Evolutionary conservation across 2,888 invertebrate genomes (phyloP), one percentile per base, ranked within the genome.

Genomic region (Ophion costatus): DNA sequence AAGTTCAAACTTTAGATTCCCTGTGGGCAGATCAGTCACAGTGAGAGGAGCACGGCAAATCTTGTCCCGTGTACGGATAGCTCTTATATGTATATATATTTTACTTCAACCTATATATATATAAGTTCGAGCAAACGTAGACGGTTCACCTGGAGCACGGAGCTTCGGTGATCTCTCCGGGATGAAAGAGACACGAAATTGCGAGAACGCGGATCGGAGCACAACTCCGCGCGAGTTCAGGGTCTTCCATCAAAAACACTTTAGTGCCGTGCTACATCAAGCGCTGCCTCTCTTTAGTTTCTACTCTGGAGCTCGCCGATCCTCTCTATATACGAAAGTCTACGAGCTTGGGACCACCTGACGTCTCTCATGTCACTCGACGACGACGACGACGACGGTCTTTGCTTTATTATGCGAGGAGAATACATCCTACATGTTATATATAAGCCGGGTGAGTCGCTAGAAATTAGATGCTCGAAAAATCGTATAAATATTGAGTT

Each of bases 331-430:
- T 51, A 51, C 59, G 56, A 29, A 6, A 4, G 51, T 75, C 29
- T 29, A 20, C 51, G 45, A 64, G n/a, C 64, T 33, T 70, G 83
- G 77, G 75, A 85, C 66, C 86, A 86, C 85, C 86, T 88, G 88
- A 84, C 85, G 86, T 86, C 74, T 82, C 66, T 75, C 80, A 59
- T 76, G 80, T 77, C 79, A 74, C 78, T 61, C n/a, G 51, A 17
- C 51, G 5, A 51, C 51, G 5, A 51, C 51, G 51, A 51, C 22
- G 64, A 78, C 71, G 77, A 74, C 80, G 70, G 76, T 83, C 80
- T 70, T 82, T 78, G 80, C 83, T 87, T 85, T 86, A 88, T 88
- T 86, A 85, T 85, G 84, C 83, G 76, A 84, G 56, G 66, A 66
- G 77, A 85, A 82, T 61, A 82, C 81, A n/a, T 67, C 57, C 56